phyloP scores from a whole-genome alignment of 2,797 vertebrate species.

The Smutsia temminckii region DNA sequence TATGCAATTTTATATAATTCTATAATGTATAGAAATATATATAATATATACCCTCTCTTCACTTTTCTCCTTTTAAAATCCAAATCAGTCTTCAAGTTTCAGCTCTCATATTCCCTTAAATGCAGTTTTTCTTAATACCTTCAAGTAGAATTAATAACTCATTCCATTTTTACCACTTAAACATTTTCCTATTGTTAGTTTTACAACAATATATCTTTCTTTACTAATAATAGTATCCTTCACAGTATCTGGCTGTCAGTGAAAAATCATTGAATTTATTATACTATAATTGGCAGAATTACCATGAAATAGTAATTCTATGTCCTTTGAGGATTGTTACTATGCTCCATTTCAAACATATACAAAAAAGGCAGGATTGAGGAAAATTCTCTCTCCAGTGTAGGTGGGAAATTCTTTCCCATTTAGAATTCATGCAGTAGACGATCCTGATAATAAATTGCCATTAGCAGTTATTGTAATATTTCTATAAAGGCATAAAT shows the following conservation, averaged over 20 bases:
- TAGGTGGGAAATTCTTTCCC: neutral
- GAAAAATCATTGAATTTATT: neutral
- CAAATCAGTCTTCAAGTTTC: neutral
- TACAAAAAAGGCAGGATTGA: neutral
- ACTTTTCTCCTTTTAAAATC: neutral
- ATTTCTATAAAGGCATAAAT: neutral
- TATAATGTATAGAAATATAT: neutral
- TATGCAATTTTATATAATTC: neutral
- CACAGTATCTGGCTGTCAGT: neutral
- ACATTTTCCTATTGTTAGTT: neutral
- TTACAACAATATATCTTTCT: neutral
- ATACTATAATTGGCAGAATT: neutral
- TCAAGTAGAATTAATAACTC: neutral
- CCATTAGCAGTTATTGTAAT: neutral
- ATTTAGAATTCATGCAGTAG: neutral
- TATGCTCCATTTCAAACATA: neutral
- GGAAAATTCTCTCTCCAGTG: neutral
- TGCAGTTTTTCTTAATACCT: neutral
- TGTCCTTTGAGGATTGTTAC: neutral
- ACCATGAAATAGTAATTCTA: neutral
- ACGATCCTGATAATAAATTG: neutral
- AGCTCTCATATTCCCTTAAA: neutral
- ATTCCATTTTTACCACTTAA: neutral
- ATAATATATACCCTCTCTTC: neutral
- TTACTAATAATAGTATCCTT: neutral